Percentiles rank a stretch among this genome's conserved stretches.
Evolutionary conservation across 2,888 invertebrate genomes (phyloP).

Genomic region (Paralinhomoeus sp.): DNA sequence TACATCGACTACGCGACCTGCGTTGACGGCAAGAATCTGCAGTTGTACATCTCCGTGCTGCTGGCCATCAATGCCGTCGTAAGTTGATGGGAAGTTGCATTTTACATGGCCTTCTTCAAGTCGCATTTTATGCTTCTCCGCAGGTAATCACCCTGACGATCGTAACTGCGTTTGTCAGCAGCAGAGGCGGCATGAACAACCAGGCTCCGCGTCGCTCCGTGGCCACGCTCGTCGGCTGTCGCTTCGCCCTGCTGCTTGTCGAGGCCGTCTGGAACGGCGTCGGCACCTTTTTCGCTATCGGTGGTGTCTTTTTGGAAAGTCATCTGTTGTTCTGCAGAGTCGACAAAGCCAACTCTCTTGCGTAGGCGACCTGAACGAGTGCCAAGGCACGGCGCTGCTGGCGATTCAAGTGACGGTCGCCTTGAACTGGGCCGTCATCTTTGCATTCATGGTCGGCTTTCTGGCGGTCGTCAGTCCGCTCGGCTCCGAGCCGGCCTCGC

Average conservation of each 20-base stretch:
- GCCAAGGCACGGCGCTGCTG: neutral
- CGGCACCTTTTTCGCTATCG: constrained; percentile 41
- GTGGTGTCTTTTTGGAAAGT: too few relatives aligned
- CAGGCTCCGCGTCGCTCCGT: constrained; percentile 45
- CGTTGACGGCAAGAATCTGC: neutral
- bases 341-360: too few relatives aligned
- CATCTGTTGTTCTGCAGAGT: too few relatives aligned
- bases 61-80: constrained; percentile 22
- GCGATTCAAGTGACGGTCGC: constrained; percentile 42
- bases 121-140: neutral
- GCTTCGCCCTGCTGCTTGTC: constrained; percentile 48
- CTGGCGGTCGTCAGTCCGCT: constrained; percentile 59
- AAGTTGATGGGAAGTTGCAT: too few relatives aligned
- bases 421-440: constrained; percentile 55
- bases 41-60: constrained; percentile 6
- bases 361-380: too few relatives aligned
- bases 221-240: constrained; percentile 45
- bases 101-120: too few relatives aligned
- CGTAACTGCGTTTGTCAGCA: constrained; percentile 29
- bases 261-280: constrained; percentile 55
- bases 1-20: constrained; percentile 10
- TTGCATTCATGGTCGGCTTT: constrained; percentile 47
- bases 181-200: constrained; percentile 54
- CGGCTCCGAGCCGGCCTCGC: constrained; percentile 51
- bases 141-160: constrained; percentile 19